Evolutionary conservation across 2,797 vertebrate species (phyloP), one percentile per base, ranked within the genome.

Genomic region (Argyrosomus regius): DNA sequence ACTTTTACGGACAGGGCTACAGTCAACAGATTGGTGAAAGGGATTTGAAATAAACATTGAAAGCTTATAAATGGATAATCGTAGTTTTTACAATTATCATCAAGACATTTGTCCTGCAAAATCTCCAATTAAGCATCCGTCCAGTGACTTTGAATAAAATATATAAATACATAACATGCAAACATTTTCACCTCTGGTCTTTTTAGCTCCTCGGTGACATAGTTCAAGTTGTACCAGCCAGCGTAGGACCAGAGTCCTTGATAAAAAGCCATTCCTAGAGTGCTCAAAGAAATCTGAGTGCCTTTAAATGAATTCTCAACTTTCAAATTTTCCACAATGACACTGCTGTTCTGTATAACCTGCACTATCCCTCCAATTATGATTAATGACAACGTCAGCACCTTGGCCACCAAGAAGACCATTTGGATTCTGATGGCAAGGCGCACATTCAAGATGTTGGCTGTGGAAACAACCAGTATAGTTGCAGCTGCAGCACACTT

Each of bases 161-260:
- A 45, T 5, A 45, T 45, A 45, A 45, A 57, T 24, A 43, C 10
- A 57, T 11, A 16, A 31, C 3, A 31, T 7, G 3, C 20, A 24
- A 7, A n/a, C 39, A 45, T 61, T 61, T 43, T 61, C 41, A 97
- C 96, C 86, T 97, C 94, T 46, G 96, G 96, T n/a, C 88, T 95
- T 88, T 95, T 95, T 62, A 97, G 83, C 71, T 97, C 96, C 70
- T 97, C 96, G 0, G 84, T 95, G 64, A 97, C 93, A 64, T 82
- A 87, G 78, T 96, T 97, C 85, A 98, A 77, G 77, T 93, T 97
- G 83, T 84, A 93, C 96, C 96, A 97, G 22, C 96, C 96, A 45
- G 91, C 67, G 0, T 93, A 97, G 60, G 96, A 96, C 96, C 96
- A 97, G 14, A 97, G 94, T 0, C 95, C 94, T 89, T 97, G 96